Evolutionary conservation across 2,888 invertebrate species (phyloP).

Genomic region (Prosopocoilus inquinatus): DNA sequence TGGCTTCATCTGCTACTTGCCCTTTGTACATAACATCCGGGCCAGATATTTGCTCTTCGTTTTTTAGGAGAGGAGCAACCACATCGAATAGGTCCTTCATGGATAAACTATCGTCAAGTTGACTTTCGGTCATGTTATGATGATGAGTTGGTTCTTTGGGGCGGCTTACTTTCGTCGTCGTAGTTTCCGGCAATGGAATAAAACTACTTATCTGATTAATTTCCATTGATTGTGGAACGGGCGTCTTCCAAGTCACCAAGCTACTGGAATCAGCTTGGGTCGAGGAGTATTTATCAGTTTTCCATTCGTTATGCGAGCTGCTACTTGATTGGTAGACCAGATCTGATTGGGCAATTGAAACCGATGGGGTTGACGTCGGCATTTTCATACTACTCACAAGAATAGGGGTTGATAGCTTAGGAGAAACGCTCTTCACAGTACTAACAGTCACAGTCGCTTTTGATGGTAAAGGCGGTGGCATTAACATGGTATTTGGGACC

Average conservation of each 20-base stretch:
- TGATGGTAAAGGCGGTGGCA: conserved; percentile 65
- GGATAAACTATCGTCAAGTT: no score
- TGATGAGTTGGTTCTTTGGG: no score
- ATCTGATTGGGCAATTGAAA: conserved; percentile 59
- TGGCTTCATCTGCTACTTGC: conserved; percentile 47
- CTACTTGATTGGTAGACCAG: conserved; percentile 63
- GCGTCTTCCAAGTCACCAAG: conserved; percentile 43
- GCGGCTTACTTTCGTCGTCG: no score
- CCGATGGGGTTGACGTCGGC: conserved; percentile 20
- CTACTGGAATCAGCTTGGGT: conserved; percentile 39
- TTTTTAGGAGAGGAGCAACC: not conserved
- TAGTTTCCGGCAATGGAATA: no score
- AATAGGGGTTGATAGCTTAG: conserved; percentile 14
- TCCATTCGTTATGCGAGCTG: conserved; percentile 51
- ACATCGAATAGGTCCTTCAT: no score
- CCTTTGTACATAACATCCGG: conserved; percentile 45
- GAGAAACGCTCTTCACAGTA: no score
- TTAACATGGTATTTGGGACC: conserved; percentile 64
- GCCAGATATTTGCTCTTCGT: conserved; percentile 10
- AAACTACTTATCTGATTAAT: no score
- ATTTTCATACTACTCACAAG: conserved; percentile 27
- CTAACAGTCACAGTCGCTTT: conserved; percentile 19
- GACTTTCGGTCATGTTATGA: no score
- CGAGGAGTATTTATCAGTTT: conserved; percentile 31
- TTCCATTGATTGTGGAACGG: conserved; percentile 14